Evolutionary conservation across 2,113 vertebrate genomes (phyloP), one percentile per base, ranked within the genome.

Genomic region (Irena cyanogastra): DNA sequence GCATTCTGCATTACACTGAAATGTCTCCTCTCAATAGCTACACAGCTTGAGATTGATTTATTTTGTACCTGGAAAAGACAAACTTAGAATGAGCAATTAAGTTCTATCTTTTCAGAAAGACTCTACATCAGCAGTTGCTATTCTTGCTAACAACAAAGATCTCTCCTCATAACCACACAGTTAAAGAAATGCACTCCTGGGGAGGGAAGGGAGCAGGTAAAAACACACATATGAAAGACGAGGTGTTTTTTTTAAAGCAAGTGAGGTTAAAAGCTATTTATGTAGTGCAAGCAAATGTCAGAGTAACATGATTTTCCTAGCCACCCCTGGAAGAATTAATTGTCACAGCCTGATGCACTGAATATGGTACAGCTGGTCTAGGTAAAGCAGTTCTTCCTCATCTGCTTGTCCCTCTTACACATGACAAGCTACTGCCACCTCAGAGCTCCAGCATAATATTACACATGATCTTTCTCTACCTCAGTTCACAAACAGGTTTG

Each of bases 21-120:
- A 83, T 52, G 6, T 90, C 78, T 96, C 52, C 52, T 87, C 65
- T 95, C 90, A 85, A 91, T 42, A 91, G 85, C 41, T 68, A 71
- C 66, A 54, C 88, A 82, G 74, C 39, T 77, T 77, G 85, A 96
- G 92, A 94, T 6, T 95, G 87, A 96, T 97, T 95, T 93, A 81
- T 94, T 92, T 92, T 86, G 56, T 79, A 81, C 74, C 83, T 92
- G 60, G 68, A 95, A 95, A 95, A 82, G 53, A 95, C 77, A 94
- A 92, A 94, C 41, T 92, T 74, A 35, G 42, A 94, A 93, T 92
- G 53, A 76, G 72, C 63, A 95, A 87, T 83, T 81, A 85, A 76
- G 50, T 64, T 82, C 53, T 71, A 12, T 83, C 52, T 56, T 61
- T 89, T 54, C 74, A 60, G 37, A 91, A 86, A 79, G 49, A 65